Evolutionary conservation across 2,113 vertebrate genomes (phyloP).

Genomic region (Peromyscus maniculatus): DNA sequence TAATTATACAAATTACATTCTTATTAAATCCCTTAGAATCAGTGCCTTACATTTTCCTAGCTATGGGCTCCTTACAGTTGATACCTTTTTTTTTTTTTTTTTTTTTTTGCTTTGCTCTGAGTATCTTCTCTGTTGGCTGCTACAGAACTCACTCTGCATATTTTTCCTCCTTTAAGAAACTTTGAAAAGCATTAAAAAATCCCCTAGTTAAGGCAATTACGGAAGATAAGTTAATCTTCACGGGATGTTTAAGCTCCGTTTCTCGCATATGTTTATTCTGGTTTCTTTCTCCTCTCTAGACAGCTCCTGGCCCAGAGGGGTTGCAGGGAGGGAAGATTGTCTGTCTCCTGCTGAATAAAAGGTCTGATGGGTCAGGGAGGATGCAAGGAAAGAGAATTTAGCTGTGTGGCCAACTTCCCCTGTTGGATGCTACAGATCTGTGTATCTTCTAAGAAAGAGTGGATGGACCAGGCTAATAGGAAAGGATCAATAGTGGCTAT

Average conservation of each 20-base stretch:
- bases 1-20: conserved; percentile 93
- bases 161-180: conserved; percentile 85
- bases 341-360: conserved; percentile 4
- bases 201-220: conserved; percentile 90
- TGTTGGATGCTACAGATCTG: background rate
- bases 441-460: background rate
- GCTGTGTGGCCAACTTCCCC: background rate
- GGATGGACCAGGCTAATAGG: background rate
- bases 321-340: background rate
- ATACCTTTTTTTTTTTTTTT: conserved; percentile 68
- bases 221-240: conserved; percentile 87
- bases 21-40: conserved; percentile 92
- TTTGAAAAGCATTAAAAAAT: conserved; percentile 89
- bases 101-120: conserved; percentile 64
- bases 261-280: conserved; percentile 85
- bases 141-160: conserved; percentile 81
- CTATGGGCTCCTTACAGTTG: conserved; percentile 85
- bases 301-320: conserved; percentile 67
- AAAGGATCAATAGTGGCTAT: conserved; percentile 8
- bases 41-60: conserved; percentile 88
- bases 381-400: background rate
- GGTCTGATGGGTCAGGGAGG: background rate
- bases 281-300: conserved; percentile 69
- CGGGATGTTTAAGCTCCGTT: conserved; percentile 84
- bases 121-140: conserved; percentile 85